These are phyloP conservation scores for Sinocyclocheilus grahami DNA, from an alignment of 2,113 vertebrate species.

Conservation along the genomic window DNA sequence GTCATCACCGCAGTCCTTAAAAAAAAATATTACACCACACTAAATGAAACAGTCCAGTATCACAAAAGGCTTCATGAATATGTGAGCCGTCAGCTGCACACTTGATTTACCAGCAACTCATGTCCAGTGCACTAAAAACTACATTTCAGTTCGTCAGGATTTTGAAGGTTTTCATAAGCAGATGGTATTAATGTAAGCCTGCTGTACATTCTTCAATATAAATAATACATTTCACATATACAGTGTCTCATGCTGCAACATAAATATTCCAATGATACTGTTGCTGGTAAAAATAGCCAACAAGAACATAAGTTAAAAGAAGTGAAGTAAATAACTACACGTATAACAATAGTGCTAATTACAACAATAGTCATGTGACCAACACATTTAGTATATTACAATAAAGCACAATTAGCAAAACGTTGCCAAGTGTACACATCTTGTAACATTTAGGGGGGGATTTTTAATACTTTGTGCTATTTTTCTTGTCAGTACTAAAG, in stretches of 20 bases:
- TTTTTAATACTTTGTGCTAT: slow-evolving; percentile 50
- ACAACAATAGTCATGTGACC: slow-evolving; percentile 70
- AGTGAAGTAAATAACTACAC: slow-evolving; percentile 59
- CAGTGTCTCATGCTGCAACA: slow-evolving; percentile 74
- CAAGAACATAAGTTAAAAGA: slow-evolving; percentile 64
- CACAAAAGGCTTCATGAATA: slow-evolving; percentile 23
- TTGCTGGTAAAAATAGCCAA: slow-evolving; percentile 71
- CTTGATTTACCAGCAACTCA: background rate
- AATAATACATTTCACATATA: slow-evolving; percentile 55
- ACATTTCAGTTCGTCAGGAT: slow-evolving; percentile 6
- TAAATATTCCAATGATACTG: slow-evolving; percentile 68
- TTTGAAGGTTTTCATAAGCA: background rate
- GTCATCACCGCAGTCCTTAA: background rate
- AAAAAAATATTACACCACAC: slow-evolving; percentile 63
- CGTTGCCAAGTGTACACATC: slow-evolving; percentile 49
- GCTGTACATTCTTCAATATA: slow-evolving; percentile 52
- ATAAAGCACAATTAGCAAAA: slow-evolving; percentile 68
- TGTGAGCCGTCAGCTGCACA: background rate
- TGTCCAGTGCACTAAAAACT: slow-evolving; percentile 34
- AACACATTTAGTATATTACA: slow-evolving; percentile 71
- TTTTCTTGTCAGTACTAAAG: slow-evolving; percentile 57
- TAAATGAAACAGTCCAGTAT: slow-evolving; percentile 56
- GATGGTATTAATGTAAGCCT: background rate
- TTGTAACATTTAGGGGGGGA: slow-evolving; percentile 56
- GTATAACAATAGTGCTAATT: slow-evolving; percentile 60